Evolutionary conservation across 2,888 invertebrate species (phyloP).

Genomic region (Hemaris fuciformis): DNA sequence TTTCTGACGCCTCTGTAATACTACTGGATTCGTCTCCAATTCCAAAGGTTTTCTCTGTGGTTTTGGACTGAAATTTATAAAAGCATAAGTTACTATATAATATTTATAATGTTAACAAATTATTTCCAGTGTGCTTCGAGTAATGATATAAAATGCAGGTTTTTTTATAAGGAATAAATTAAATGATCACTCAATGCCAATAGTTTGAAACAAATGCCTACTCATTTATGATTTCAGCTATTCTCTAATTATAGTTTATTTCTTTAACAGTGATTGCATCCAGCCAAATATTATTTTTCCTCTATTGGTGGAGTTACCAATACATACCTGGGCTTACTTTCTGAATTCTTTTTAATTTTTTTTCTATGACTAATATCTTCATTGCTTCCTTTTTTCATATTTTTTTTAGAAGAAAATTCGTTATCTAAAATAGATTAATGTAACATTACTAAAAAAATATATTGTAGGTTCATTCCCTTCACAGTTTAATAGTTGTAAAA

Average conservation of each 20-base stretch:
- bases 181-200: too few species aligned
- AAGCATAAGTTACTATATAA: neutral
- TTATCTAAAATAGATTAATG: conserved; percentile 24
- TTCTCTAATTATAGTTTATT: neutral
- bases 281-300: too few species aligned
- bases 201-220: too few species aligned
- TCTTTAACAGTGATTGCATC: too few species aligned
- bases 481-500: too few species aligned
- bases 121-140: neutral
- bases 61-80: conserved; percentile 8
- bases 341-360: conserved; percentile 51
- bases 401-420: conserved; percentile 41
- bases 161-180: too few species aligned
- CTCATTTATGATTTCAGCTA: too few species aligned
- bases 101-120: neutral
- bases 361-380: conserved; percentile 59
- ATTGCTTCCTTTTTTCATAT: conserved; percentile 47
- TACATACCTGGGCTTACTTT: conserved; percentile 44
- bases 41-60: conserved; percentile 51
- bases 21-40: conserved; percentile 86
- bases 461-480: too few species aligned
- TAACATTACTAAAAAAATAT: too few species aligned
- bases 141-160: too few species aligned
- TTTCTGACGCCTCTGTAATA: conserved; percentile 91
- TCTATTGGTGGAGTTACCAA: too few species aligned